Percentiles rank a stretch among this genome's conserved stretches.
These are phyloP conservation scores for Trogon surrucura DNA, from an alignment of 2,113 vertebrate genomes.

Conservation along the genomic window DNA sequence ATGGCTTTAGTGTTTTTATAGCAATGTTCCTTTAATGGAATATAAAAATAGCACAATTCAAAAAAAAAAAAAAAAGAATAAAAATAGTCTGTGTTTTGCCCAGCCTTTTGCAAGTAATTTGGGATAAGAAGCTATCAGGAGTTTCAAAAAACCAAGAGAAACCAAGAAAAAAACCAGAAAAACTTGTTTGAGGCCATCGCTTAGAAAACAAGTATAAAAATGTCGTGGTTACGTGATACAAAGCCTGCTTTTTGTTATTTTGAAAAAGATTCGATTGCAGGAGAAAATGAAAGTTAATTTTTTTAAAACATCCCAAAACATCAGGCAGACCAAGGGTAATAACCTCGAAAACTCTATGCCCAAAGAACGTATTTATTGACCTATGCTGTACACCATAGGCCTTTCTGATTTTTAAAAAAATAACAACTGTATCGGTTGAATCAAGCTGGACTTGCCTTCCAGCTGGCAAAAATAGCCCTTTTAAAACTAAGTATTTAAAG, in stretches of 20 bases:
- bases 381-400: conserved; percentile 54
- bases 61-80: not conserved
- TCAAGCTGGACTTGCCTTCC: conserved; percentile 45
- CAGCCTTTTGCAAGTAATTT: conserved; percentile 81
- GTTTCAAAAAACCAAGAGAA: conserved; percentile 40
- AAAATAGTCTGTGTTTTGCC: conserved; percentile 64
- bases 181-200: conserved; percentile 51
- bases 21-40: conserved; percentile 59
- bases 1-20: conserved; percentile 70
- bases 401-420: conserved; percentile 32
- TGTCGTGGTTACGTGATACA: conserved; percentile 23
- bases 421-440: conserved; percentile 1
- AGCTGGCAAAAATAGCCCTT: conserved; percentile 57
- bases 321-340: conserved; percentile 40
- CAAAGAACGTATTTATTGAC: conserved; percentile 73
- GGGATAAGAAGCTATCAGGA: conserved; percentile 76
- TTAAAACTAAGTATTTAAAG: conserved; percentile 42
- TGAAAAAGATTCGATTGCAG: not conserved
- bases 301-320: conserved; percentile 11
- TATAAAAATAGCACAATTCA: conserved; percentile 57
- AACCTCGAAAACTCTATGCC: conserved; percentile 54
- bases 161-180: not conserved
- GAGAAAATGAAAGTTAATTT: not conserved
- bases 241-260: conserved; percentile 29
- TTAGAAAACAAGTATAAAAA: conserved; percentile 50